Base-by-base conservation (phyloP, 1,140 invertebrate species). In the Apis cerana region DNA sequence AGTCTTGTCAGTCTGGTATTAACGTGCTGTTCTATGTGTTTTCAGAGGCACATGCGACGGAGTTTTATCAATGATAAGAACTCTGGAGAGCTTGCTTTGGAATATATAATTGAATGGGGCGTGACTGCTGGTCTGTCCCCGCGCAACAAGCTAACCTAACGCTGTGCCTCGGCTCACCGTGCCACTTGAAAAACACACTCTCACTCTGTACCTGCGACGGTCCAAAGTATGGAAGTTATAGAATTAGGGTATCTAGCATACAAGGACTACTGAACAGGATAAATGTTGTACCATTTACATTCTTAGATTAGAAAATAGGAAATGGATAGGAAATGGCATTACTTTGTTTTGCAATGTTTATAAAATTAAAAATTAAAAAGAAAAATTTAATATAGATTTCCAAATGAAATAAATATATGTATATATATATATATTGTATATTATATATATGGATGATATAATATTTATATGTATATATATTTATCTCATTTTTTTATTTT, bases 1-100 rank as follows among this genome's bases (percentile, higher is more conserved):
- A 91, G 91, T 93, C 88, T 91, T 91, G 92, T 93, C 93, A 94
- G 93, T 94, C 93, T 94, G 93, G 93, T 93, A 91, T 89, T 93
- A 93, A 94, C 91, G 91, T 94, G 94, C 93, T 94, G 93, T 94
- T 94, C 91, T 94, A 93, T 94, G 90, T 93, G 89, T 93, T 94
- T 94, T 93, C 93, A 94, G 94, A 94, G 93, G 94, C 94, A 94
- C 94, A 94, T 90, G 94, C 94, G 93, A 92, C 90, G 92, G 92
- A 94, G 92, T 93, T 91, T 93, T 93, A 92, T 93, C 88, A 88
- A 91, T 91, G 90, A 92, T 93, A 91, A 92, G 90, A 93, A 94
- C 92, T 94, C 92, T 93, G 89, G 89, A 91, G 92, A 92, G 91
- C 89, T 93, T 93, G 90, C 90, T 93, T 92, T 92, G 92, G 93